Evolutionary conservation across 2,113 vertebrate species (phyloP).

Genomic region (Speoplatyrhinus poulsoni): DNA sequence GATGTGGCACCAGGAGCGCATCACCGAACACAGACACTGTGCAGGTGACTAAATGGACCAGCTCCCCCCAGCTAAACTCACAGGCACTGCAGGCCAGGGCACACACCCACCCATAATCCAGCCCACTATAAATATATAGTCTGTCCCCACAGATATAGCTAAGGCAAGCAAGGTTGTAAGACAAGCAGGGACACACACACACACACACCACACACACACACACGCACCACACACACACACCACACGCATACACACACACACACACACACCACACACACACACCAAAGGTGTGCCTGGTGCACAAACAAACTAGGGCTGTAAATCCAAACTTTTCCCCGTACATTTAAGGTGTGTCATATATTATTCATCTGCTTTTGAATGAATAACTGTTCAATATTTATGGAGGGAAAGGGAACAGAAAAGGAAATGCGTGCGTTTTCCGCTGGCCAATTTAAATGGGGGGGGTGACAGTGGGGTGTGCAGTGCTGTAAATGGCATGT

Average conservation of each 20-base stretch:
- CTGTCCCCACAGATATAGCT: background rate
- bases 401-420: constrained; percentile 39
- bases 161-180: background rate
- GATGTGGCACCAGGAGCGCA: no score
- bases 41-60: no score
- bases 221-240: background rate
- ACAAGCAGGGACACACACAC: background rate
- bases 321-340: constrained; percentile 25
- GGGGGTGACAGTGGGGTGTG: constrained; percentile 31
- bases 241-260: constrained; percentile 13
- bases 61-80: no score
- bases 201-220: background rate
- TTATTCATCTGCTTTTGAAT: constrained; percentile 58
- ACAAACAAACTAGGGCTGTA: constrained; percentile 31
- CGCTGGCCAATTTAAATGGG: constrained; percentile 35
- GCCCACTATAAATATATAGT: constrained; percentile 8
- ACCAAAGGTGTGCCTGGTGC: background rate
- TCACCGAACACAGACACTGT: no score
- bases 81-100: no score
- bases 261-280: constrained; percentile 7
- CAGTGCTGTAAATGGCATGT: constrained; percentile 6
- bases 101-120: no score
- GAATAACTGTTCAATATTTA: constrained; percentile 61
- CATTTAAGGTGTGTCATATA: constrained; percentile 48
- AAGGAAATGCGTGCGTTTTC: constrained; percentile 27